phyloP scores from a whole-genome alignment of 2,888 invertebrate species.

The Dimorphilus gyrociliatus region DNA sequence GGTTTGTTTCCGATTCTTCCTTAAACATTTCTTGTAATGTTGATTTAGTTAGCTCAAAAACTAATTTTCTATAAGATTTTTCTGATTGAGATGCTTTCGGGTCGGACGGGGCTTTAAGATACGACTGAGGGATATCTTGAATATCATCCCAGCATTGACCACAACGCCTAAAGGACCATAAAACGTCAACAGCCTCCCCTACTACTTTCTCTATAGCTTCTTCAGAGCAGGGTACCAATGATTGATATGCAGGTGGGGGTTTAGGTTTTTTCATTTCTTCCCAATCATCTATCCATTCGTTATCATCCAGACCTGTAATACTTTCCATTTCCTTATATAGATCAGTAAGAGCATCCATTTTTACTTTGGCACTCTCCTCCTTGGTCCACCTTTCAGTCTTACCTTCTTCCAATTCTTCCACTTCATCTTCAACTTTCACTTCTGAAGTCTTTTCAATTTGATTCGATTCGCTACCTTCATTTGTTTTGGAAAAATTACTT shows the following conservation, averaged over 20 bases:
- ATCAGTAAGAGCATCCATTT: slow-evolving; percentile 8
- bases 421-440: too few species aligned
- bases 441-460: too few species aligned
- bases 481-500: too few species aligned
- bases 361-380: too few species aligned
- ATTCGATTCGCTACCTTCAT: too few species aligned
- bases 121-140: slow-evolving; percentile 14
- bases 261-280: too few species aligned
- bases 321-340: slow-evolving; percentile 10
- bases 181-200: slow-evolving; percentile 20
- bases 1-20: slow-evolving; percentile 16
- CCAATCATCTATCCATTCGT: too few species aligned
- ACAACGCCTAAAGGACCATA: slow-evolving; percentile 21
- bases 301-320: slow-evolving; percentile 13
- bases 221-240: too few species aligned
- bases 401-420: slow-evolving; percentile 11
- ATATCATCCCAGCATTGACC: slow-evolving; percentile 20
- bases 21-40: slow-evolving; percentile 29
- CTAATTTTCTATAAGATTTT: slow-evolving; percentile 23
- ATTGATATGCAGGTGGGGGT: too few species aligned
- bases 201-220: slow-evolving; percentile 13
- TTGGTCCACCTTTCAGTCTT: too few species aligned
- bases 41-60: slow-evolving; percentile 34
- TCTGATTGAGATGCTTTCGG: slow-evolving; percentile 12
- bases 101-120: slow-evolving; percentile 13